phyloP scores from a whole-genome alignment of 1,140 invertebrate species.

The Listronotus bonariensis region DNA sequence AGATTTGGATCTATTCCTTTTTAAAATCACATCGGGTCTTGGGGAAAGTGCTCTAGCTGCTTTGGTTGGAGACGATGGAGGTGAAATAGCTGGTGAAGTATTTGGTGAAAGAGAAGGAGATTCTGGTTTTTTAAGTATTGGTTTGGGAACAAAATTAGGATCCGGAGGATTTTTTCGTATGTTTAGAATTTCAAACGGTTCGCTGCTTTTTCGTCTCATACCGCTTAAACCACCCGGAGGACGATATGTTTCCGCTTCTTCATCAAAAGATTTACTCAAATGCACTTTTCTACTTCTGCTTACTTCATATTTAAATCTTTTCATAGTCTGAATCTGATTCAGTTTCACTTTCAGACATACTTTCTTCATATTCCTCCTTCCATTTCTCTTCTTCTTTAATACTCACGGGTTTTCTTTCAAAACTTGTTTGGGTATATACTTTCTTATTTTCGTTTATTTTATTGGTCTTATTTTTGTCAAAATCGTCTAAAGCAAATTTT shows the following conservation, averaged over 20 bases:
- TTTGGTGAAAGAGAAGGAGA: constrained; percentile 18
- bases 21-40: constrained; percentile 24
- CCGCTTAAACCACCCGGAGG: constrained; percentile 56
- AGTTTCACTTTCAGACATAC: constrained; percentile 46
- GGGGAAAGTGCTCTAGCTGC: constrained; percentile 52
- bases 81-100: constrained; percentile 22
- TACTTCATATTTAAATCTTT: constrained; percentile 30
- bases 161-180: constrained; percentile 63
- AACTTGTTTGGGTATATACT: constrained; percentile 38
- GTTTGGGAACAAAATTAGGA: constrained; percentile 72
- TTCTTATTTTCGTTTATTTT: constrained; percentile 43
- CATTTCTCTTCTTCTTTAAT: constrained; percentile 51
- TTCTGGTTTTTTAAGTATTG: constrained; percentile 68
- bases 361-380: constrained; percentile 50
- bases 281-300: constrained; percentile 34
- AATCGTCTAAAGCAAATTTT: constrained; percentile 49
- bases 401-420: constrained; percentile 42
- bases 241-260: constrained; percentile 73
- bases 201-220: constrained; percentile 55
- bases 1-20: constrained; percentile 44
- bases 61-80: constrained; percentile 41
- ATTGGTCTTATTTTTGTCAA: constrained; percentile 49
- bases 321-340: constrained; percentile 42
- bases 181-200: constrained; percentile 61
- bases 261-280: constrained; percentile 57